Evolutionary conservation across 2,797 vertebrate species (phyloP).

Genomic region (Chelmon rostratus): DNA sequence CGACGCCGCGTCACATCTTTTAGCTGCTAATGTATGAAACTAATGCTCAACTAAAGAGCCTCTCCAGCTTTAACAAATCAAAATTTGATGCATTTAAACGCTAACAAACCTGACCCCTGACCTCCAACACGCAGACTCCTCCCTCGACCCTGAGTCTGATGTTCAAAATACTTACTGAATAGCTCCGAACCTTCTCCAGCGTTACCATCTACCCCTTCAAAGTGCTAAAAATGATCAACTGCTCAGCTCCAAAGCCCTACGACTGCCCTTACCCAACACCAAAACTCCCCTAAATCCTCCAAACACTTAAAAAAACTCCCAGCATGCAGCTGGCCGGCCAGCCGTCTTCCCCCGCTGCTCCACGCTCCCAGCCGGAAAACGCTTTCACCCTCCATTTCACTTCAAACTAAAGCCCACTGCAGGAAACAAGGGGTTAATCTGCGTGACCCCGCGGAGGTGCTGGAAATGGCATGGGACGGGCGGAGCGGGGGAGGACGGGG

Average conservation of each 20-base stretch:
- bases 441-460: conserved; percentile 52
- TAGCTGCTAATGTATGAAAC: background rate
- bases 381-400: conserved; percentile 68
- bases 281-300: conserved; percentile 21
- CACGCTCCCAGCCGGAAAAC: conserved; percentile 35
- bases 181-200: background rate
- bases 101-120: conserved; percentile 2
- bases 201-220: background rate
- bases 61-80: background rate
- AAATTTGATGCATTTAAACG: too few relatives aligned
- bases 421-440: conserved; percentile 75
- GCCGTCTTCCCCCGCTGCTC: background rate
- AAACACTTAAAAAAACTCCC: conserved; percentile 30
- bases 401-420: conserved; percentile 50
- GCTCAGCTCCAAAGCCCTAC: conserved; percentile 7
- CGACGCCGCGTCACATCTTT: too few relatives aligned
- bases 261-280: conserved; percentile 12
- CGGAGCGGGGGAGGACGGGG: background rate
- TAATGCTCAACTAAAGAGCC: background rate
- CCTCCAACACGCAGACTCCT: conserved; percentile 2
- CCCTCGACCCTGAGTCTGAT: background rate
- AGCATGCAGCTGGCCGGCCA: conserved; percentile 46
- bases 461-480: conserved; percentile 44
- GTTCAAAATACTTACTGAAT: conserved; percentile 9
- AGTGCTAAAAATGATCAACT: conserved; percentile 1